phyloP scores from a whole-genome alignment of 1,140 invertebrate genomes.

The Helicoverpa zea region DNA sequence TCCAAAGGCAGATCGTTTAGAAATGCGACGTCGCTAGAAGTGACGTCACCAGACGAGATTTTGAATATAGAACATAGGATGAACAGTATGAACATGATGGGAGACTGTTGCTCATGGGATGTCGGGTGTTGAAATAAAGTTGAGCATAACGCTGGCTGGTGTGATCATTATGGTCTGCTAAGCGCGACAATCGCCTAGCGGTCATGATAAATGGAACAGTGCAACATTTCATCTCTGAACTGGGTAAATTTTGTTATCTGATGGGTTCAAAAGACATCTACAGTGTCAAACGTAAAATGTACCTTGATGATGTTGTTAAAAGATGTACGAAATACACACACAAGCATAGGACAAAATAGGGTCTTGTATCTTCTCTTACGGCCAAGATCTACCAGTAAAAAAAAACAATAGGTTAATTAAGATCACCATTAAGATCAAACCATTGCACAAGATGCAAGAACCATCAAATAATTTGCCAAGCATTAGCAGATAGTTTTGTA shows the following conservation, averaged over 20 bases:
- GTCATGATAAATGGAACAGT: slow-evolving; percentile 59
- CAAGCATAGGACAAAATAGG: too few relatives aligned
- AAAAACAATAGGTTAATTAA: too few relatives aligned
- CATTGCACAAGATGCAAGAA: too few relatives aligned
- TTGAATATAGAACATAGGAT: slow-evolving; percentile 55
- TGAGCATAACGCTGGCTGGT: slow-evolving; percentile 40
- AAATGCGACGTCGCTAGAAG: slow-evolving; percentile 70
- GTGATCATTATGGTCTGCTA: slow-evolving; percentile 74
- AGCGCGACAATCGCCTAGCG: slow-evolving; percentile 69
- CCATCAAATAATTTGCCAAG: too few relatives aligned
- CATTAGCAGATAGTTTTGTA: too few relatives aligned
- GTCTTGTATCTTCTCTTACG: too few relatives aligned
- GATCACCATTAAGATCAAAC: too few relatives aligned
- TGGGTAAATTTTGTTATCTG: neutral
- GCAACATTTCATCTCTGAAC: slow-evolving; percentile 19
- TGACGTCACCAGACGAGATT: slow-evolving; percentile 54
- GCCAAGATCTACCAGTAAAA: too few relatives aligned
- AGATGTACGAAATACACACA: too few relatives aligned
- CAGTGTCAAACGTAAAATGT: too few relatives aligned
- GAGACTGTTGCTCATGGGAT: slow-evolving; percentile 46
- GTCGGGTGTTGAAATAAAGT: slow-evolving; percentile 51
- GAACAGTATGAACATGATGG: slow-evolving; percentile 62
- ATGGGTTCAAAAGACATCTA: too few relatives aligned
- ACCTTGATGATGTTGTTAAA: too few relatives aligned
- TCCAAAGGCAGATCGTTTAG: slow-evolving; percentile 80